Base-by-base conservation (phyloP, 2,113 vertebrate genomes). In the Odobenus rosmarus region DNA sequence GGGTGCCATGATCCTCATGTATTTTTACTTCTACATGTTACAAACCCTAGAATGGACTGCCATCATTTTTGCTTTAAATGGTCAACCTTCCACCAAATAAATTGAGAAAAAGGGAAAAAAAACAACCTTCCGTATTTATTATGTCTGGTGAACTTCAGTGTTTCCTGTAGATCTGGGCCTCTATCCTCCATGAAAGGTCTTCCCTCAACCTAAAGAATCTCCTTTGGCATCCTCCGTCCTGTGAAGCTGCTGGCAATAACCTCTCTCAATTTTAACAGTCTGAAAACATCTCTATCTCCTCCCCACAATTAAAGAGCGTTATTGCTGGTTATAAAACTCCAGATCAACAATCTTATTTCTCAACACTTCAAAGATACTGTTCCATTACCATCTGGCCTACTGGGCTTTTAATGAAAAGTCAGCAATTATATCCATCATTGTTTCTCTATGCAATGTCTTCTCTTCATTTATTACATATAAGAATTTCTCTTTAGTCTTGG, bases 31-130 rank as follows among this genome's bases (percentile, higher is more conserved):
- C 33, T 83, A 12, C 6, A 36, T 15, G 1, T 69, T 97, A 69
- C 49, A 86, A 87, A 49, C 5, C 33, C 8, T 77, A 59, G 3
- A 71, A 67, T 5, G 24, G 23, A 23, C 61, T 84, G 46, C 26
- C 16, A 42, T 84, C 13, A 24, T 13, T 92, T 94, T 96, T 95
- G 13, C 51, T 84, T 96, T 89, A 61, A 87, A 90, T 15, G 16
- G 14, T 90, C 31, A n/a, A 61, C 3, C 39, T 82, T 26, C 21
- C 8, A 74, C 33, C 62, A 89, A 94, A 46, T 93, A 74, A 57
- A 69, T 15, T 49, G 53, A 39, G 26, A 26, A 82, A 88, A 85
- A 61, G 13, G 24, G 14, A n/a, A 80, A 39, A 67, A 57, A 14
- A 51, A 64, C 72, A 46, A 46, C 7, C 5, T 19, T 87, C 46